These are phyloP conservation scores for Drosophila ficusphila DNA, from an alignment of 1,140 invertebrate genomes.

Conservation along the genomic window DNA sequence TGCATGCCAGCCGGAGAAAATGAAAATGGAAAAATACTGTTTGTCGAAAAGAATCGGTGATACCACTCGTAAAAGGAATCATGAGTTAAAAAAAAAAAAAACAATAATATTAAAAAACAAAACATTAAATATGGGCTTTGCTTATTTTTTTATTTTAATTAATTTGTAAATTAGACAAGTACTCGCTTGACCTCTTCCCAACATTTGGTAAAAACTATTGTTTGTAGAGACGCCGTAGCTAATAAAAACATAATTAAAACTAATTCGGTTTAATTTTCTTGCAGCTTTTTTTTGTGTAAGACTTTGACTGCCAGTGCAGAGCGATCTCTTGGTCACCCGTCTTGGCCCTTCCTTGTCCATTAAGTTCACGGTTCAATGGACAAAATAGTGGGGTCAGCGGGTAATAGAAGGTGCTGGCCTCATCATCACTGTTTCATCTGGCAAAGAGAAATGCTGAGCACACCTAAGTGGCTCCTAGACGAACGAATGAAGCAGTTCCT, in stretches of 20 bases:
- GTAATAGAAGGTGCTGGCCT: slow-evolving; percentile 8
- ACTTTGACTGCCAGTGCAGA: background rate
- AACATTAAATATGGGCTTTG: no score
- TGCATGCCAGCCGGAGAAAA: slow-evolving; percentile 39
- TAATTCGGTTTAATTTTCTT: no score
- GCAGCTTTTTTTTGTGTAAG: background rate
- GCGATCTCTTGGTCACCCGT: slow-evolving; percentile 13
- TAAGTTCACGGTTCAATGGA: slow-evolving; percentile 31
- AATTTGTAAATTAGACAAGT: no score
- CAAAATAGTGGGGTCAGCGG: slow-evolving; percentile 25
- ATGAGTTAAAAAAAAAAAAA: background rate
- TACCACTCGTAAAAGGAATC: background rate
- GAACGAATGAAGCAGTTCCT: slow-evolving; percentile 15
- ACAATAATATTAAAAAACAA: no score
- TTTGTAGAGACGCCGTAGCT: no score
- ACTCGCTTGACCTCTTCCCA: no score
- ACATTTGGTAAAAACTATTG: no score
- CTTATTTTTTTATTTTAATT: no score
- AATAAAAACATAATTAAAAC: no score
- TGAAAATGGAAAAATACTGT: slow-evolving; percentile 48
- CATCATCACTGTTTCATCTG: slow-evolving; percentile 29
- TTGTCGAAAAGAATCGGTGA: slow-evolving; percentile 16
- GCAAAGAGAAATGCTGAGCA: slow-evolving; percentile 37
- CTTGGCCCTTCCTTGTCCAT: slow-evolving; percentile 12
- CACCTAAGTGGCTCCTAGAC: slow-evolving; percentile 31